Evolutionary conservation across 2,113 vertebrate genomes (phyloP).

Genomic region (Thunnus maccoyii): DNA sequence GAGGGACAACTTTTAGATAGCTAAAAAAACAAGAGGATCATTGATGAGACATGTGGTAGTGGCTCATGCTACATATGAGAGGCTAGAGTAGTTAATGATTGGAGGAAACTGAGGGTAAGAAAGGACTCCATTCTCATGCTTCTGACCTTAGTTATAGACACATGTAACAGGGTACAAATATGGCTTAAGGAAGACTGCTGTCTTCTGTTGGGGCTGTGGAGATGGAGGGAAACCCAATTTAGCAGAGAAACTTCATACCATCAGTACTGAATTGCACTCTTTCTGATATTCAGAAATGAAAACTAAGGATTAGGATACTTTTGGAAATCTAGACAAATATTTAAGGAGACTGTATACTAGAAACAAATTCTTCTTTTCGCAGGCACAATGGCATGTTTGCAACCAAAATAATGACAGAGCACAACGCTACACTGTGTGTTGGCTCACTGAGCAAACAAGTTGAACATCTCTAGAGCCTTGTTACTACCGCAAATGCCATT

Average conservation of each 20-base stretch:
- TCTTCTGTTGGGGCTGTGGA: background rate
- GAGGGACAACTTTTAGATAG: background rate
- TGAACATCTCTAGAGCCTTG: slow-evolving; percentile 1
- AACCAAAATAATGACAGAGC: background rate
- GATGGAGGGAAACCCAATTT: background rate
- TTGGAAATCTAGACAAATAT: background rate
- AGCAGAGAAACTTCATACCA: background rate
- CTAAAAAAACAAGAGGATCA: background rate
- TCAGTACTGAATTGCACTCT: background rate
- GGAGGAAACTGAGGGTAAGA: background rate
- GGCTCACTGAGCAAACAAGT: background rate
- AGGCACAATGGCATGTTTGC: background rate
- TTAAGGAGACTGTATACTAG: background rate
- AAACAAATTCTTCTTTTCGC: slow-evolving; percentile 6
- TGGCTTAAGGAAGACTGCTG: slow-evolving; percentile 43
- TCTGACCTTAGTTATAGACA: background rate
- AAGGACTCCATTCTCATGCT: background rate
- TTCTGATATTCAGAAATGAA: background rate
- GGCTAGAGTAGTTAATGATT: background rate
- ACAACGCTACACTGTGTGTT: background rate
- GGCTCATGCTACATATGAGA: slow-evolving; percentile 6
- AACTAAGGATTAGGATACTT: background rate
- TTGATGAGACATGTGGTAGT: background rate
- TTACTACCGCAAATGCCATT: background rate
- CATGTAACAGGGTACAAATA: background rate